Evolutionary conservation across 1,140 invertebrate genomes (phyloP), one percentile per base, ranked within the genome.

Genomic region (Sarcophaga peregrina): DNA sequence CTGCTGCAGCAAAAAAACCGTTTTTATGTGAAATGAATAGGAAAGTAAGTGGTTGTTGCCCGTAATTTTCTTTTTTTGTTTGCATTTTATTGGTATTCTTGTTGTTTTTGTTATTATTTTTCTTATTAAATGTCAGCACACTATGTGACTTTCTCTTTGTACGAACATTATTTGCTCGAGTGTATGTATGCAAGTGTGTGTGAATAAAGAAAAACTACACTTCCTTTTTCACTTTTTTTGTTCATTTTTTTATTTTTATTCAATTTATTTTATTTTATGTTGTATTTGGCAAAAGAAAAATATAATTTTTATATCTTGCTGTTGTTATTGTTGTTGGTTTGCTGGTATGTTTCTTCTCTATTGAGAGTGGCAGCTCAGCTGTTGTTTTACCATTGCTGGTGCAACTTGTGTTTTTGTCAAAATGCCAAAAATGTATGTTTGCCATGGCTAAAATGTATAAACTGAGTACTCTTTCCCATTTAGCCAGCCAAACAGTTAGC

Each of bases 351-450:
- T 37, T 37, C 25, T 37, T 37, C 25, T 37, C 25, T 37, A 17
- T 25, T 8, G 62, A 20, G 11, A 8, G 62, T 68, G 10, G 62
- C 62, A 68, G 17, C 62, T 37, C 25, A 68, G 62, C 75, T 52
- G 75, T 8, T 50, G 25, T 76, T 76, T 48, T 50, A 9, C 15
- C 48, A 50, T 50, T 50, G 75, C 75, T 78, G 47, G 8, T 9
- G 20, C 62, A 20, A 58, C 5, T 58, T 58, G 54, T 58, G 17
- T 25, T 78, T 78, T 78, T 78, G 75, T 50, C 75, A 78, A 52
- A 52, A 78, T 78, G 75, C 75, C 75, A 78, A 52, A 76, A 50
- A 78, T 50, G 47, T 78, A 9, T 74, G 52, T 58, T 5, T 73
- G 68, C 11, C 25, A 37, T 37, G 25, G 25, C 25, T 37, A 37